Base-by-base conservation (phyloP, 2,888 invertebrate genomes). In the Conops quadrifasciatus region DNA sequence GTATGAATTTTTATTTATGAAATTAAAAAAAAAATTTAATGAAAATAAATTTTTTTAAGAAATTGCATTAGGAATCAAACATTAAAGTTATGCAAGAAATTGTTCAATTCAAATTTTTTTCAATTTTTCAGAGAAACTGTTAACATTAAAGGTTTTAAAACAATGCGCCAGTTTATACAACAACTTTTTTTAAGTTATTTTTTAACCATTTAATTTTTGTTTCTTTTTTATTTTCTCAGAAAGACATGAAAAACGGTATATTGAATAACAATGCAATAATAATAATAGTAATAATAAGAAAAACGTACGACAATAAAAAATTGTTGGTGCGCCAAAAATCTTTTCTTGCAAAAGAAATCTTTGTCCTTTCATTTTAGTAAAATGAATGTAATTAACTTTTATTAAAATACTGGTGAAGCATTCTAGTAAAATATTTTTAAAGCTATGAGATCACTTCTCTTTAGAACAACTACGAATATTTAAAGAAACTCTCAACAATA, bases 121-220 rank as follows among this genome's bases (percentile, higher is more conserved):
- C 70, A 60, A 74, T 71, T 56, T n/a, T 56, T 56, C 5, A 24
- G 2, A 56, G n/a, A 56, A 56, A 19, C 21, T 56, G 21, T 21
- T 19, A 56, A 56, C 21, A 67, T 28, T 67, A 58, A 66, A 36
- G 30, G 30, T 68, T 49, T 72, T 51, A 75, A 60, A 15, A 24
- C 9, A 36, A 36, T 7, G 36, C 36, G 36, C 36, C 36, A 36
- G 36, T 36, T 36, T 4, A 36, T n/a, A n/a, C n/a, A n/a, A n/a
- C n/a, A 36, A 36, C 36, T 36, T 36, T 72, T 72, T 58, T 67
- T 73, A 75, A 53, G n/a, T n/a, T n/a, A n/a, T n/a, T n/a, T n/a
- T n/a, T n/a, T n/a, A n/a, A 36, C 5, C 36, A 36, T 60, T 28
- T 65, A 19, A 11, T n/a, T 28, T 53, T 28, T 36, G 1, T 47